A percentile compares a stretch with the other conserved stretches of the same genome.
Conservation (phyloP, 2,113 vertebrate species). For the Mobula birostris region DNA sequence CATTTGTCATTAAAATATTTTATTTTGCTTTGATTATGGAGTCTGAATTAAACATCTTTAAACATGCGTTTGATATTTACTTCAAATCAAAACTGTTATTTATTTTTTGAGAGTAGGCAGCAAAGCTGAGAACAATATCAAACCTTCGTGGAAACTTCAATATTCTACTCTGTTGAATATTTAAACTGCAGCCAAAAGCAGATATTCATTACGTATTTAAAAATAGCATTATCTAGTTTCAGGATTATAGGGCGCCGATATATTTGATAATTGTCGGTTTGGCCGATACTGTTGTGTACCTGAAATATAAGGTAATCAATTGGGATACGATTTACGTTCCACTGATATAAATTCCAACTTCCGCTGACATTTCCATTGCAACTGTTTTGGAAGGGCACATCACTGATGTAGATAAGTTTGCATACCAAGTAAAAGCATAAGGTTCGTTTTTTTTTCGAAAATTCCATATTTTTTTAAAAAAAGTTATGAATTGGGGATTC, state of each 20-base stretch:
- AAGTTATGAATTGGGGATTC: neutral
- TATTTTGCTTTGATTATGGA: conserved; percentile 22
- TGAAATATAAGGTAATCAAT: neutral
- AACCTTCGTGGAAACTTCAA: neutral
- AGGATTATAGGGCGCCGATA: neutral
- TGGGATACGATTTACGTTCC: neutral
- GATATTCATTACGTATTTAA: neutral
- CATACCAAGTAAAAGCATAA: neutral
- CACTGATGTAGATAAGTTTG: no score
- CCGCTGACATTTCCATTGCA: neutral
- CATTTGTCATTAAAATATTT: conserved; percentile 30
- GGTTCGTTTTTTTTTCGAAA: neutral
- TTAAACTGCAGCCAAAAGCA: neutral
- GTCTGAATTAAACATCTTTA: conserved; percentile 34
- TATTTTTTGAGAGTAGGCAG: neutral
- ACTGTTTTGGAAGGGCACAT: neutral
- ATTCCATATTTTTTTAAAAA: neutral
- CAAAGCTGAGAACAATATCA: neutral
- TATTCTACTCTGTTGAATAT: neutral
- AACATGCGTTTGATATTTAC: conserved; percentile 36
- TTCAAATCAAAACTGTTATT: conserved; percentile 13
- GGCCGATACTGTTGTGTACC: neutral
- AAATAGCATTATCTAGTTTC: neutral
- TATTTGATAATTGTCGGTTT: neutral
- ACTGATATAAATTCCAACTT: neutral